Conservation (phyloP, 2,113 vertebrate species). For the Eptesicus fuscus region DNA sequence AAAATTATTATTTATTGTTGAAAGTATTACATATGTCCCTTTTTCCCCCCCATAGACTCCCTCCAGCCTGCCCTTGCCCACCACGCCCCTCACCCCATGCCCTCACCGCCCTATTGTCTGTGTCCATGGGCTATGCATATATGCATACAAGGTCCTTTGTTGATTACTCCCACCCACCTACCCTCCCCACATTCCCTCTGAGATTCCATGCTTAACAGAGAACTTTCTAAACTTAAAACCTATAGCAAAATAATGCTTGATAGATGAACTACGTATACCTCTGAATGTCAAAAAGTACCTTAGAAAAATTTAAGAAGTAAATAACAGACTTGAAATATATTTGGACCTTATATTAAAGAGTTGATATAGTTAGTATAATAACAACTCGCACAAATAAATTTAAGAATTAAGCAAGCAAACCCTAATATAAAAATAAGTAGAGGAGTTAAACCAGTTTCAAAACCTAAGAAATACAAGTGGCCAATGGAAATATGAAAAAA, state of each 20-base stretch:
- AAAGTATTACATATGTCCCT: too few species aligned
- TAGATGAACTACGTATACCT: background rate
- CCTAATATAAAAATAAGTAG: background rate
- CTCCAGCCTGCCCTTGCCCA: too few species aligned
- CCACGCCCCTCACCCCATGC: too few species aligned
- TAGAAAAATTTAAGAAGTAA: slow-evolving; percentile 36
- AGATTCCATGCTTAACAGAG: background rate
- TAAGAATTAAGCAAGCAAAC: background rate
- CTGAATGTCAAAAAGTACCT: slow-evolving; percentile 8
- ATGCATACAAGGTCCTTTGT: too few species aligned
- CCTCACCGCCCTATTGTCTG: too few species aligned
- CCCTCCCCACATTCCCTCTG: too few species aligned
- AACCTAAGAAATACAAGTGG: background rate
- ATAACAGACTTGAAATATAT: slow-evolving; percentile 33
- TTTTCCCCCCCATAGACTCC: too few species aligned
- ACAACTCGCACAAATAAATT: background rate
- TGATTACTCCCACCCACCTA: too few species aligned
- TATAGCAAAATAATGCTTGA: background rate
- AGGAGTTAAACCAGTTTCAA: background rate
- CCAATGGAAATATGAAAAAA: background rate
- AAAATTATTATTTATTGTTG: too few species aligned
- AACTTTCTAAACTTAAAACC: background rate
- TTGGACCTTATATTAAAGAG: background rate
- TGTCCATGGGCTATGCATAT: too few species aligned
- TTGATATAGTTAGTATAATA: background rate